Evolutionary conservation across 2,888 invertebrate genomes (phyloP), one percentile per base, ranked within the genome.

Genomic region (Neoaliturus tenellus): DNA sequence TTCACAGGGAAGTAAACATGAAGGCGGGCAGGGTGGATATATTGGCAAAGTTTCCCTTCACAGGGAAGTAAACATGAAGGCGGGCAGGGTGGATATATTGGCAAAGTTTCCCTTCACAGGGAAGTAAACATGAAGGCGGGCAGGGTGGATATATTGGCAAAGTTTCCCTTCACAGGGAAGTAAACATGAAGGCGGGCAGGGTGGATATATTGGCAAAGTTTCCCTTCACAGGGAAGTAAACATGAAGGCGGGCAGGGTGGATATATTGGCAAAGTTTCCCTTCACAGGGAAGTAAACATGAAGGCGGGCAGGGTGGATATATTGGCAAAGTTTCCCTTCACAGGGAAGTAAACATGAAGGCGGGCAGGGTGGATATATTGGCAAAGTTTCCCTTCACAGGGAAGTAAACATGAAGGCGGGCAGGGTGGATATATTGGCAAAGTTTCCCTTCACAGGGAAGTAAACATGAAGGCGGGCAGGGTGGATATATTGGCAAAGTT

Each of bases 201-300:
- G 5, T 44, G 55, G 55, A 55, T 55, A 55, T 55, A 55, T 55
- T 55, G 55, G 55, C 23, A 55, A 55, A 55, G 20, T 55, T 55
- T 55, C 48, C 6, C 55, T 23, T 55, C 55, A 25, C 23, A 55
- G 55, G 6, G 55, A 55, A n/a, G n/a, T n/a, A n/a, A n/a, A 39
- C 39, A 12, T 5, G 39, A 39, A 12, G 17, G 44, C 12, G 55
- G 55, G 23, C 23, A 12, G 55, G 23, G 5, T 44, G 55, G 55
- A 55, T 55, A 55, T 55, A 55, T 55, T 55, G 55, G 55, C 23
- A 55, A 55, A 55, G 20, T 55, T 55, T 55, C 48, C 6, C 55
- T 23, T 55, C 55, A 25, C 23, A 55, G 55, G 6, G 55, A 55
- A n/a, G n/a, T n/a, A n/a, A n/a, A 39, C 39, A 12, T 5, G 39